Evolutionary conservation across 37 sponge, comb jelly and placozoan species (phyloP), one percentile per base, ranked within the genome.

Genomic region (Spongilla lacustris): DNA sequence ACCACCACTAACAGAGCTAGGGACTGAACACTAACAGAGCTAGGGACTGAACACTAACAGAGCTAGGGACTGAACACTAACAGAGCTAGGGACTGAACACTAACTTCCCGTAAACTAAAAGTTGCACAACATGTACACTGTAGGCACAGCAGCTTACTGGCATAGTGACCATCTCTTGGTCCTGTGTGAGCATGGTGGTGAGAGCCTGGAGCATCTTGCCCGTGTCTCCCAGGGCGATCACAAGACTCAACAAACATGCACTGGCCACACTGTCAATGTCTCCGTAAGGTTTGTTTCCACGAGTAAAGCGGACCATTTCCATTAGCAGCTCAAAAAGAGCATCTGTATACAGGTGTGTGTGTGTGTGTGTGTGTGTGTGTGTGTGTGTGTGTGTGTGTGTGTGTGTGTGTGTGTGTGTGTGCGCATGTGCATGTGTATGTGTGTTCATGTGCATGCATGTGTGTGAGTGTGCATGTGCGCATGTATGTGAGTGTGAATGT

Each of bases 211-310:
- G 81, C 79, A 94, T 89, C 86, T 87, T 84, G 66, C 85, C 84
- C 17, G 97, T 92, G 72, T 97, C 91, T 25, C 97, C 97, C 36
- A 92, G 80, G 34, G 91, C 90, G 23, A 97, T 78, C 33, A 97
- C 94, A 35, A 97, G 77, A 37, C 94, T 92, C 23, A 94, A 46
- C 69, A 97, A 89, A 81, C 95, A 94, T 24, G 94, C 86, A 71
- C 83, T 50, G 11, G 92, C 97, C 49, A 94, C 79, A 84, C 88
- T 87, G 66, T 92, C 79, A 4, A 97, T 74, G 36, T 94, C 76
- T 19, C 48, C 9, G 24, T 68, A 50, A 50, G 26, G 21, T 17
- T 58, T 58, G 58, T 58, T 17, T 17, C 58, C 58, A 10, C 58
- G 58, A 17, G 19, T 19, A 38, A 9, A 28, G 27, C 36, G 50